Conservation (phyloP, 2,888 invertebrate species). For the Parnassius apollo region DNA sequence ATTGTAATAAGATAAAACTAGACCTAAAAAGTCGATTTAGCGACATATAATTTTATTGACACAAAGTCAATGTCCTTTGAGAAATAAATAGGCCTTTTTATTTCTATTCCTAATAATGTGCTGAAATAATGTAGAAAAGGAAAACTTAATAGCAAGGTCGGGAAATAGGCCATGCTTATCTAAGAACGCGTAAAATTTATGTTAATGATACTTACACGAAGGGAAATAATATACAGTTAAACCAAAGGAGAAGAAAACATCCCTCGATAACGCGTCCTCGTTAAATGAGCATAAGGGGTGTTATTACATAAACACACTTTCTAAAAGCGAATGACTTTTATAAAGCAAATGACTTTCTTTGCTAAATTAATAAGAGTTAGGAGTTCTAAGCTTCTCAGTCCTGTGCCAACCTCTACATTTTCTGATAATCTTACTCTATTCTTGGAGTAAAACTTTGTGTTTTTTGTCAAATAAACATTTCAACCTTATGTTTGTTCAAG, state of each 20-base stretch:
- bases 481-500: too few relatives aligned
- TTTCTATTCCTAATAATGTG: slow-evolving; percentile 46
- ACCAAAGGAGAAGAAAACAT: slow-evolving; percentile 53
- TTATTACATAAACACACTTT: slow-evolving; percentile 37
- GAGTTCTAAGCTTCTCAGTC: too few relatives aligned
- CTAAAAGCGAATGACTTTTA: too few relatives aligned
- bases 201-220: slow-evolving; percentile 63
- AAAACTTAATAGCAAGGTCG: slow-evolving; percentile 59
- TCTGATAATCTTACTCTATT: too few relatives aligned
- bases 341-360: too few relatives aligned
- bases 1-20: too few relatives aligned
- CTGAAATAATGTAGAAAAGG: slow-evolving; percentile 33
- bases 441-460: too few relatives aligned
- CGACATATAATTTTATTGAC: slow-evolving; percentile 37
- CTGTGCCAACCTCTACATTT: too few relatives aligned
- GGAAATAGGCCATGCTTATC: slow-evolving; percentile 40
- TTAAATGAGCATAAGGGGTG: slow-evolving; percentile 46
- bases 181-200: slow-evolving; percentile 60
- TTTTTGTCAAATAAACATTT: too few relatives aligned
- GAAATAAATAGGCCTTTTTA: slow-evolving; percentile 3
- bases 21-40: slow-evolving; percentile 30
- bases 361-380: too few relatives aligned
- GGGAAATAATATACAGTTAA: slow-evolving; percentile 64
- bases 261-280: slow-evolving; percentile 59
- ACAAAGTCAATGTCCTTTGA: background rate